Evolutionary conservation across 2,888 invertebrate species (phyloP).

Genomic region (Apocheima hispidaria): DNA sequence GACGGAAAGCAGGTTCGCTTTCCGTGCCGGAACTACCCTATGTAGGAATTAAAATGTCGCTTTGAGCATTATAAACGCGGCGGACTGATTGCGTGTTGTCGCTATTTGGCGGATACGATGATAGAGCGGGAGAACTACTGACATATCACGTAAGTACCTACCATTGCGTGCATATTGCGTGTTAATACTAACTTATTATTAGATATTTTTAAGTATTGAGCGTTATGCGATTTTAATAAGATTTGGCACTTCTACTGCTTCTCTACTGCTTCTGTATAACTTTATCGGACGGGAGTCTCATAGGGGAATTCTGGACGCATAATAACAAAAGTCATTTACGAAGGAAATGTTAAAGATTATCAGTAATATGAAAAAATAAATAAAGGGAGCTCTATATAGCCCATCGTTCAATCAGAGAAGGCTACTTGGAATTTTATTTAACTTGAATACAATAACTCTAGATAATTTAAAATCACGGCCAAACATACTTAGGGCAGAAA

Average conservation of each 20-base stretch:
- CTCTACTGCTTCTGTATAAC: conserved; percentile 42
- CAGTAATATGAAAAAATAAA: no score
- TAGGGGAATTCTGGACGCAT: no score
- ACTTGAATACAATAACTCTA: no score
- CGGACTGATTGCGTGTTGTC: conserved; percentile 3
- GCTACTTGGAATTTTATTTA: no score
- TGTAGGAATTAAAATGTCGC: conserved; percentile 11
- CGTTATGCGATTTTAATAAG: conserved; percentile 37
- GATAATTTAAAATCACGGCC: no score
- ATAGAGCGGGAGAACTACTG: conserved; percentile 4
- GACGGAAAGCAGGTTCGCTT: conserved; percentile 21
- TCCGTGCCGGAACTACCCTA: conserved; percentile 22
- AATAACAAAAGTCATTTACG: no score
- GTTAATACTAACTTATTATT: not conserved
- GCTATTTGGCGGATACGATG: conserved; percentile 18
- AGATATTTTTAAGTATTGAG: conserved; percentile 1
- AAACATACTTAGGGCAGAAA: no score
- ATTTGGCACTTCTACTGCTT: conserved; percentile 46
- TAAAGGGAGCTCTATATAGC: no score
- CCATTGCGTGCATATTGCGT: not conserved
- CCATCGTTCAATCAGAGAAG: no score
- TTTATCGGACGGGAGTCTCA: not conserved
- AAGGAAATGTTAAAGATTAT: no score
- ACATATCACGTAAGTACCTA: conserved; percentile 23
- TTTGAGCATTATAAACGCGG: not conserved